These are phyloP conservation scores for Argyresthia goedartella DNA, from an alignment of 2,888 invertebrate genomes.

Conservation along the genomic window DNA sequence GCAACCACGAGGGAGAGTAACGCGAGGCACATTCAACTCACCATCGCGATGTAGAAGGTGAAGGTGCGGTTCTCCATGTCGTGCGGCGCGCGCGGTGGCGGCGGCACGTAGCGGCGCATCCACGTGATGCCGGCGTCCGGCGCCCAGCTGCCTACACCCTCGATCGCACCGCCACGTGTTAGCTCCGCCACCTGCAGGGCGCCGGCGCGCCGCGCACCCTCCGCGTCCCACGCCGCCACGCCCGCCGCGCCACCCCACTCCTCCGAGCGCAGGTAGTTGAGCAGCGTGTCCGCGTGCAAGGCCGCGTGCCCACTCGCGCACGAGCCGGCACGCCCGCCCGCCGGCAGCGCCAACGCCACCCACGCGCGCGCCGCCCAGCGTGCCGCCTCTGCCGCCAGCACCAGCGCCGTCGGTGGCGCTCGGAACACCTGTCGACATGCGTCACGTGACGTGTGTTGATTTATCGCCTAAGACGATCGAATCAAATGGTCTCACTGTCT, in stretches of 20 bases:
- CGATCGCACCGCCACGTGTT: slow-evolving; percentile 35
- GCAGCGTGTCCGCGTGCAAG: slow-evolving; percentile 52
- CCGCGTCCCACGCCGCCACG: slow-evolving; percentile 28
- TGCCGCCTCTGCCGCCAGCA: slow-evolving; percentile 31
- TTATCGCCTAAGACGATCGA: too few relatives aligned
- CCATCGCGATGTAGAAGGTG: slow-evolving; percentile 39
- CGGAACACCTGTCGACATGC: background rate
- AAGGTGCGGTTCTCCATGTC: slow-evolving; percentile 54
- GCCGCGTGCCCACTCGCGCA: slow-evolving; percentile 34
- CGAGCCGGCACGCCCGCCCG: slow-evolving; percentile 14
- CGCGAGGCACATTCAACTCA: too few relatives aligned
- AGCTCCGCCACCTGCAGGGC: slow-evolving; percentile 40
- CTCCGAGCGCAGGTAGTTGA: slow-evolving; percentile 50
- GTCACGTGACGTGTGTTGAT: too few relatives aligned
- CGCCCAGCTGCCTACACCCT: slow-evolving; percentile 34
- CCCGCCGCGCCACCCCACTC: slow-evolving; percentile 22
- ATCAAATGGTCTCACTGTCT: too few relatives aligned
- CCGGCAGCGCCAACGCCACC: slow-evolving; percentile 19
- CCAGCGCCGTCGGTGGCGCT: slow-evolving; percentile 26
- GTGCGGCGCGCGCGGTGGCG: slow-evolving; percentile 26
- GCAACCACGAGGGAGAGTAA: too few relatives aligned
- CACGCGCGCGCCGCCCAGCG: slow-evolving; percentile 15
- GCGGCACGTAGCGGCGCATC: slow-evolving; percentile 22
- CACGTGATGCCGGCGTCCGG: background rate
- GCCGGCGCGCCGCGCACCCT: slow-evolving; percentile 29